Conservation (phyloP, 2,888 invertebrate species). For the Hanleya hanleyi region DNA sequence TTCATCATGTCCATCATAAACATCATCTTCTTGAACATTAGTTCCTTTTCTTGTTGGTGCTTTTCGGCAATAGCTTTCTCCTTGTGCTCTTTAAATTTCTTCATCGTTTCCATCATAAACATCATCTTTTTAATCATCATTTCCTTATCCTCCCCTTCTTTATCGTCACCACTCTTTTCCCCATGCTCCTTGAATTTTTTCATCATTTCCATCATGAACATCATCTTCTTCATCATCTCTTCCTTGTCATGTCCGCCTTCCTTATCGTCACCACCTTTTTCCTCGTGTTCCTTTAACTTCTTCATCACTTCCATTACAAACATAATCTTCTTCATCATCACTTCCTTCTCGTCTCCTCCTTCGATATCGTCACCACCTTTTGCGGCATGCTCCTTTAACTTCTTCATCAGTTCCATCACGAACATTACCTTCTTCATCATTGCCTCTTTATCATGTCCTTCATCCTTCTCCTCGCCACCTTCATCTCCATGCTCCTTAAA, state of each 20-base stretch:
- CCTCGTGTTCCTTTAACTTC: neutral
- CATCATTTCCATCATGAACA: too few relatives aligned
- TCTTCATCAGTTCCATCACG: neutral
- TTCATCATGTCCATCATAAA: too few relatives aligned
- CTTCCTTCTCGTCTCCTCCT: neutral
- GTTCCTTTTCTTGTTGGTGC: too few relatives aligned
- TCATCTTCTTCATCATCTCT: too few relatives aligned
- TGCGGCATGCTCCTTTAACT: neutral
- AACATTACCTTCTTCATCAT: neutral
- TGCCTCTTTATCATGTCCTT: neutral
- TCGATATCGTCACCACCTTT: constrained; percentile 1
- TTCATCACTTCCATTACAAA: neutral
- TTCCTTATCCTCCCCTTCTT: neutral
- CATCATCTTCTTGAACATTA: too few relatives aligned
- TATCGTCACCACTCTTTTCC: neutral
- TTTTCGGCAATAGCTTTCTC: too few relatives aligned
- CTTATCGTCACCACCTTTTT: neutral
- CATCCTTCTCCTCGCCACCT: neutral
- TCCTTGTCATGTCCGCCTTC: neutral
- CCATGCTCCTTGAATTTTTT: too few relatives aligned
- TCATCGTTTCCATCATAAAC: neutral
- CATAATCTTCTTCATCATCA: neutral
- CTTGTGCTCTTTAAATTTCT: too few relatives aligned
- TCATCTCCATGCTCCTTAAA: too few relatives aligned
- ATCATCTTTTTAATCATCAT: too few relatives aligned